Percentiles rank a stretch among this genome's conserved stretches.
phyloP scores from a whole-genome alignment of 1,140 invertebrate species.

The Argopecten irradians region DNA sequence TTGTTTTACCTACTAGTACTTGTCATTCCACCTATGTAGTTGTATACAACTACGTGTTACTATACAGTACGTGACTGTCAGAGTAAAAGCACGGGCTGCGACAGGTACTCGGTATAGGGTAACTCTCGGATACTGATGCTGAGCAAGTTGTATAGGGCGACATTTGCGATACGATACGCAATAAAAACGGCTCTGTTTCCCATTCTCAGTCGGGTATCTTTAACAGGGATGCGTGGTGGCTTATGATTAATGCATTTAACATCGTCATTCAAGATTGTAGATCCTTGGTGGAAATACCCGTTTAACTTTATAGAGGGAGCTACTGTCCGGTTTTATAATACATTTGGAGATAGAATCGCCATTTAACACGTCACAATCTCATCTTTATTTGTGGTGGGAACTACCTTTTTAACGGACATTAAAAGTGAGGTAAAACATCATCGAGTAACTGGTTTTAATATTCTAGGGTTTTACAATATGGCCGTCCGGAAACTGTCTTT shows the following conservation, averaged over 20 bases:
- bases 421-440: too few relatives aligned
- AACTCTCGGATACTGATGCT: neutral
- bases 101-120: neutral
- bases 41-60: neutral
- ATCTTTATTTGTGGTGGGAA: too few relatives aligned
- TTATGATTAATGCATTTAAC: neutral
- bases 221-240: neutral
- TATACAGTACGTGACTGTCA: neutral
- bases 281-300: neutral
- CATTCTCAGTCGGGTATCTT: conserved; percentile 8
- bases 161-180: conserved; percentile 9
- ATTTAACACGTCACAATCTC: too few relatives aligned
- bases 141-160: neutral
- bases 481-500: too few relatives aligned
- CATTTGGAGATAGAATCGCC: too few relatives aligned
- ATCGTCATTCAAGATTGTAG: conserved; percentile 13
- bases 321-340: too few relatives aligned
- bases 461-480: too few relatives aligned
- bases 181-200: neutral
- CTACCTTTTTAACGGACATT: too few relatives aligned
- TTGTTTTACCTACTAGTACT: neutral
- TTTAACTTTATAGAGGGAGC: neutral
- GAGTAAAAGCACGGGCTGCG: neutral
- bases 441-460: too few relatives aligned
- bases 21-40: too few relatives aligned